These are phyloP conservation scores for Drosophila kanekoi DNA, from an alignment of 2,888 invertebrate genomes.

Conservation along the genomic window DNA sequence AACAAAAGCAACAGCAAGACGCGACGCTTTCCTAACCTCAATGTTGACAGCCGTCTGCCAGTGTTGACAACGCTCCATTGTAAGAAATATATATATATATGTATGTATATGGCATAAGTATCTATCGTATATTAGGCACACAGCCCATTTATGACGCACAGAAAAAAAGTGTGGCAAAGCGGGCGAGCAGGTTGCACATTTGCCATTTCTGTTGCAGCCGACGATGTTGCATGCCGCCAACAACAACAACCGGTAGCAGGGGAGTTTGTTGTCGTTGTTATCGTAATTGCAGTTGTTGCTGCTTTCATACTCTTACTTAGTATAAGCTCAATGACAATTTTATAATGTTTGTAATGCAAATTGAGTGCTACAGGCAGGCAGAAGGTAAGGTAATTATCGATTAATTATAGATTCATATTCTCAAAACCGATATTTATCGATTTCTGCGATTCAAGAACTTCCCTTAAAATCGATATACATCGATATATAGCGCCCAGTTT, in stretches of 20 bases:
- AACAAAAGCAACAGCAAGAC: constrained; percentile 6
- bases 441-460: too few species aligned
- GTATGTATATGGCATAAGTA: constrained; percentile 1
- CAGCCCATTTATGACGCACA: constrained; percentile 53
- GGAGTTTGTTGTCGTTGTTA: constrained; percentile 15
- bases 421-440: too few species aligned
- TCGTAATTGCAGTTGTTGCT: constrained; percentile 20
- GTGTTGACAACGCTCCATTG: constrained; percentile 28
- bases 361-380: too few species aligned
- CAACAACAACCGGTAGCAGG: constrained; percentile 28
- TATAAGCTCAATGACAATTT: background rate
- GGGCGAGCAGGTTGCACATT: constrained; percentile 59
- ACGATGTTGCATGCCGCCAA: constrained; percentile 32
- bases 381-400: too few species aligned
- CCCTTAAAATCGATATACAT: too few species aligned
- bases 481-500: too few species aligned
- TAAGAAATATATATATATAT: constrained; percentile 13
- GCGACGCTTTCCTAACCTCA: constrained; percentile 76
- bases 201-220: constrained; percentile 51
- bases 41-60: constrained; percentile 56
- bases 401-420: too few species aligned
- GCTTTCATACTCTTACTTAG: constrained; percentile 10
- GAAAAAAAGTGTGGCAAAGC: constrained; percentile 56
- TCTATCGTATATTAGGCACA: constrained; percentile 39
- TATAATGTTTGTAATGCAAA: constrained; percentile 9